A percentile compares a stretch with the other conserved stretches of the same genome.
phyloP scores from a whole-genome alignment of 2,113 vertebrate species.

The Rhizomys pruinosus region DNA sequence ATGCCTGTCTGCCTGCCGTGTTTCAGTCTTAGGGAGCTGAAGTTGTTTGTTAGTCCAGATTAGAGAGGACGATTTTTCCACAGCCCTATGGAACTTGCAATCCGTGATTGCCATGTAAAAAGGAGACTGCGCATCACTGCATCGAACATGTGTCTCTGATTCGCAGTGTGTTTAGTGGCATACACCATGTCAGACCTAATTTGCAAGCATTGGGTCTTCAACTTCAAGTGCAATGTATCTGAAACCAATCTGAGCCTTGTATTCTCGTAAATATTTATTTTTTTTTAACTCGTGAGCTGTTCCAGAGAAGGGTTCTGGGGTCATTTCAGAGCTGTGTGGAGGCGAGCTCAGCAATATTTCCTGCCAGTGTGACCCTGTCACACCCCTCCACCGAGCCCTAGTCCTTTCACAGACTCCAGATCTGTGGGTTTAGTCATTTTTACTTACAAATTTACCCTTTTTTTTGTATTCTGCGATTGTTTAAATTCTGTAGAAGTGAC shows the following conservation, averaged over 20 bases:
- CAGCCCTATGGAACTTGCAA: constrained; percentile 91
- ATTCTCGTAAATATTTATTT: constrained; percentile 87
- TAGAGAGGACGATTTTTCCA: constrained; percentile 74
- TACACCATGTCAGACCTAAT: constrained; percentile 84
- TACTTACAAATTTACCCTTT: constrained; percentile 74
- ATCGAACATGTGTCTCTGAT: constrained; percentile 88
- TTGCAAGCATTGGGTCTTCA: constrained; percentile 87
- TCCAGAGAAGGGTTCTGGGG: constrained; percentile 85
- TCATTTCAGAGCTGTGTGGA: constrained; percentile 89
- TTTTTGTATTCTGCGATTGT: constrained; percentile 82
- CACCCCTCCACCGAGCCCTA: constrained; percentile 74
- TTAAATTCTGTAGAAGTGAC: constrained; percentile 56
- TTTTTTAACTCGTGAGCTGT: constrained; percentile 84
- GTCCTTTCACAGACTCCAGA: constrained; percentile 83
- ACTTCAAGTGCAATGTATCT: constrained; percentile 95
- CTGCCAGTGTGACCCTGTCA: constrained; percentile 61
- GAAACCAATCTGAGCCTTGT: constrained; percentile 90
- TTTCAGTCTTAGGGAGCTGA: constrained; percentile 45
- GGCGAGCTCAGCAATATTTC: constrained; percentile 88
- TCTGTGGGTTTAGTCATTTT: constrained; percentile 80
- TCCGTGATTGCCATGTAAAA: constrained; percentile 98
- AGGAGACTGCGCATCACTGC: constrained; percentile 90
- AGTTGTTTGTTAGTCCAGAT: constrained; percentile 41
- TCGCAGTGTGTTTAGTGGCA: constrained; percentile 82
- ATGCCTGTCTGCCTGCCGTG: neutral